phyloP scores from a whole-genome alignment of 2,888 invertebrate species.

The Autographa pulchrina region DNA sequence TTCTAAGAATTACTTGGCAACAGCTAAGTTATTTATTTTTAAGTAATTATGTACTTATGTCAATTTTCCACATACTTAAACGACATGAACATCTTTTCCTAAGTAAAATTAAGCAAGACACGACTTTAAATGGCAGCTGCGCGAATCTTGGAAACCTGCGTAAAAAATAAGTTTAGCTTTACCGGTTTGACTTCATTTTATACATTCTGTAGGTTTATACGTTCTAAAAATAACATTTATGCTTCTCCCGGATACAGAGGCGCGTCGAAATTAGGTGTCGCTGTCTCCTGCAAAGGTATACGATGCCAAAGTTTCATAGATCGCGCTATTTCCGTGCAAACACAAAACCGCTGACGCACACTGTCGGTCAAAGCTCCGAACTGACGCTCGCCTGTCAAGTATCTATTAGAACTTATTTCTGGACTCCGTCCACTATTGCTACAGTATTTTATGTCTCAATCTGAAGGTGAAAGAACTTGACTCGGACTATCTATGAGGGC shows the following conservation, averaged over 20 bases:
- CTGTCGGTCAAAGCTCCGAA: constrained; percentile 73
- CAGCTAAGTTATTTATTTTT: constrained; percentile 26
- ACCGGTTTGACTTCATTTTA: constrained; percentile 10
- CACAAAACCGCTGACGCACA: constrained; percentile 61
- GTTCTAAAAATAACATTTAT: constrained; percentile 55
- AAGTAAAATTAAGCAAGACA: constrained; percentile 38
- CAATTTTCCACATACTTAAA: constrained; percentile 41
- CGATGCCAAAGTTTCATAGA: constrained; percentile 80
- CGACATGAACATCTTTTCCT: constrained; percentile 35
- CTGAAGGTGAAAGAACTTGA: constrained; percentile 59
- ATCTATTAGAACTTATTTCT: constrained; percentile 61
- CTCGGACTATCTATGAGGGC: constrained; percentile 19
- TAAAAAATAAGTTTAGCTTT: constrained; percentile 19
- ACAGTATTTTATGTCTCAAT: constrained; percentile 44
- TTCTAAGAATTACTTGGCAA: constrained; percentile 24
- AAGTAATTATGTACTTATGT: constrained; percentile 36
- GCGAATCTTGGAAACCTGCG: constrained; percentile 28
- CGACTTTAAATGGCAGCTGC: constrained; percentile 26
- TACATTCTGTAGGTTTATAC: constrained; percentile 7
- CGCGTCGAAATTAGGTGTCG: constrained; percentile 64
- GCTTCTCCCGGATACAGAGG: constrained; percentile 60
- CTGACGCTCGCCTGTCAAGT: constrained; percentile 64
- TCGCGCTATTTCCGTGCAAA: constrained; percentile 77
- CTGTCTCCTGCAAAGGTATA: constrained; percentile 79
- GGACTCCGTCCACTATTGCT: constrained; percentile 55